Evolutionary conservation across 2,888 invertebrate genomes (phyloP), one percentile per base, ranked within the genome.

Genomic region (Prosapia bicincta): DNA sequence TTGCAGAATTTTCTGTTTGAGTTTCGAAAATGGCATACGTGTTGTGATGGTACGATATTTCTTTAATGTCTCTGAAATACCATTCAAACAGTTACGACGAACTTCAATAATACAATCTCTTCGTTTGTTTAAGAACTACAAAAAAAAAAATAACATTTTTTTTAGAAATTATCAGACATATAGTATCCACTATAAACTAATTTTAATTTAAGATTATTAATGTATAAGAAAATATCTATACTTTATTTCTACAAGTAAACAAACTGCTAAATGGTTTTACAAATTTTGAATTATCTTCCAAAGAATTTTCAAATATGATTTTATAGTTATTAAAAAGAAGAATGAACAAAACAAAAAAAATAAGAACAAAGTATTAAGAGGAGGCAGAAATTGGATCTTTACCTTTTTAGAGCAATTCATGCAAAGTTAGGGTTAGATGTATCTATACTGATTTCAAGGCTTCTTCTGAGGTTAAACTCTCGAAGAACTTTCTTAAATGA

Each of bases 61-160:
- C 3, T 25, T 23, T 5, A 74, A 26, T 5, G 43, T 24, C 23
- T 38, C 24, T 0, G 74, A 74, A 24, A 74, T 74, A 7, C 23
- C 74, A 1, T 74, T 38, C 26, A 69, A 69, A 15, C 68, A 68
- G 54, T 65, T 69, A 10, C 68, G 68, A n/a, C 74, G 69, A 15
- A 69, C 69, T 25, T 69, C 68, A 15, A 26, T 28, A 3, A 74
- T 28, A 23, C 74, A 74, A 20, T 74, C 26, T 20, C 28, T 38
- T n/a, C 74, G 68, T 3, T 28, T 54, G 5, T 10, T 15, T 6
- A 20, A 7, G 15, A 30, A 38, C 72, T 73, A 67, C 6, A 23
- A 32, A 3, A 43, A 71, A 20, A 20, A 2, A 20, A 70, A 38
- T 15, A 13, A 13, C 2, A 13, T 13, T 6, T 2, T 38, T 38